Conservation (phyloP, 2,888 invertebrate genomes). For the Slavum lentiscoides region DNA sequence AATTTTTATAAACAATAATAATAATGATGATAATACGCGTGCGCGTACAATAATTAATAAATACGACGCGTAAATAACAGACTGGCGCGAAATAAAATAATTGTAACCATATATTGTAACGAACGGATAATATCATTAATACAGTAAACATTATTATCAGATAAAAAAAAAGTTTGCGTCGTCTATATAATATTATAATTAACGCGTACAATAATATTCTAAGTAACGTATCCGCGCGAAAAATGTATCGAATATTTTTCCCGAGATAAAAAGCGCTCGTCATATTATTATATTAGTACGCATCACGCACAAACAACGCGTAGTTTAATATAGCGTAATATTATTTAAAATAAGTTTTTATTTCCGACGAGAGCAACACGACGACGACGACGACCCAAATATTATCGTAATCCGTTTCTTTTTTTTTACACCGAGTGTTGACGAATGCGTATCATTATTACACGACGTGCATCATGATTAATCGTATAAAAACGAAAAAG, state of each 20-base stretch:
- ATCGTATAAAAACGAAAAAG: slow-evolving; percentile 11
- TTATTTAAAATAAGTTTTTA: background rate
- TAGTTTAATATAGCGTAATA: too few species aligned
- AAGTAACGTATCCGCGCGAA: background rate
- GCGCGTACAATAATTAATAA: background rate
- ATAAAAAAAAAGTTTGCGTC: slow-evolving; percentile 17
- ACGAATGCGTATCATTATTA: background rate
- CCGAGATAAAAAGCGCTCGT: slow-evolving; percentile 2
- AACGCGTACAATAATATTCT: background rate
- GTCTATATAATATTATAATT: slow-evolving; percentile 9
- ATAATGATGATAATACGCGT: background rate
- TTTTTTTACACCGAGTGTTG: background rate
- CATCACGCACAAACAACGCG: background rate
- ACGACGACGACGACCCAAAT: background rate
- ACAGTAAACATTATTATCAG: background rate
- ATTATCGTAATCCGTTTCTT: background rate
- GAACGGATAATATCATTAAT: background rate
- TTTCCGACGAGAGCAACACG: background rate
- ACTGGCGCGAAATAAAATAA: background rate
- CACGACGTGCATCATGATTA: background rate
- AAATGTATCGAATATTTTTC: background rate
- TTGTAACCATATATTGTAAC: background rate
- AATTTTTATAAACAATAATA: background rate
- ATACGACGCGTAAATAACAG: background rate
- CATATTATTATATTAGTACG: background rate